Evolutionary conservation across 2,888 invertebrate genomes (phyloP).

Genomic region (Ephialtes manifestator): DNA sequence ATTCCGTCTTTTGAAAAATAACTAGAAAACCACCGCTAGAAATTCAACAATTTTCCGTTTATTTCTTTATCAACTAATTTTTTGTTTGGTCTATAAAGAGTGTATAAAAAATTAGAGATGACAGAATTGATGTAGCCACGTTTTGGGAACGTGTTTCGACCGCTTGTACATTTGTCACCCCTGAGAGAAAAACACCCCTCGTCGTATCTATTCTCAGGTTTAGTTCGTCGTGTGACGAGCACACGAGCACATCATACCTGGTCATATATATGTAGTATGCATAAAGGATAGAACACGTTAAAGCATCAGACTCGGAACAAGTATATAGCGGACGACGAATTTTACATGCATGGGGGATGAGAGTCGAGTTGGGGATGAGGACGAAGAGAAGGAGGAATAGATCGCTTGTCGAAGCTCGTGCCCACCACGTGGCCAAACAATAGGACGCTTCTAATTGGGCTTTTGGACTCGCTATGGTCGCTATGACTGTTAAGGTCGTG

Average conservation of each 20-base stretch:
- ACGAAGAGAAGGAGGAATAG: conserved; percentile 61
- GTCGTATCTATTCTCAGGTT: conserved; percentile 33
- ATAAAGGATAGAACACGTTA: conserved; percentile 23
- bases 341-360: conserved; percentile 67
- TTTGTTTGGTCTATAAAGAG: background rate
- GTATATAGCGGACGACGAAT: conserved; percentile 36
- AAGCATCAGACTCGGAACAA: conserved; percentile 5
- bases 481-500: conserved; percentile 1
- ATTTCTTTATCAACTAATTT: background rate
- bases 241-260: conserved; percentile 66
- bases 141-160: conserved; percentile 57
- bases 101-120: background rate
- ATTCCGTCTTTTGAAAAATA: too few relatives aligned
- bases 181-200: background rate
- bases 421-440: conserved; percentile 85
- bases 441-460: conserved; percentile 85
- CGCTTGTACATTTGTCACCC: conserved; percentile 33
- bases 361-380: conserved; percentile 43
- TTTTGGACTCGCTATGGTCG: conserved; percentile 77
- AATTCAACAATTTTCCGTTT: background rate
- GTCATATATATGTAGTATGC: conserved; percentile 6
- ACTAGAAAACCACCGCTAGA: background rate
- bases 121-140: conserved; percentile 38
- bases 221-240: conserved; percentile 65
- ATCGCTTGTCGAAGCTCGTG: conserved; percentile 81